phyloP scores from a whole-genome alignment of 2,113 vertebrate species.

The Menura novaehollandiae region DNA sequence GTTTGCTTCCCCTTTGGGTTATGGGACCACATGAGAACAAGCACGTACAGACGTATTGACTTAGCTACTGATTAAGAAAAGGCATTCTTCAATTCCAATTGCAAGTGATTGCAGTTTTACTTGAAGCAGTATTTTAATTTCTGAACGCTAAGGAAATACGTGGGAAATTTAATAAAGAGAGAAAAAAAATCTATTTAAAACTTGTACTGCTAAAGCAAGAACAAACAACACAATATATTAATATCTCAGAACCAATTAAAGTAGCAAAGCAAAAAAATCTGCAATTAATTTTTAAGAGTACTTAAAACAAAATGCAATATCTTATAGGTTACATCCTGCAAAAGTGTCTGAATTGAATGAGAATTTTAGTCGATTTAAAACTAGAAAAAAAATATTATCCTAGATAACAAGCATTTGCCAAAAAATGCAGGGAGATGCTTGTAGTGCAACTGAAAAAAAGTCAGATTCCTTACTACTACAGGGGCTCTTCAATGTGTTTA shows the following conservation, averaged over 20 bases:
- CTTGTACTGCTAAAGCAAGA: neutral
- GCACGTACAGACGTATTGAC: slow-evolving; percentile 39
- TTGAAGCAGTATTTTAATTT: neutral
- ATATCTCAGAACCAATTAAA: neutral
- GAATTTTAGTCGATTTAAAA: neutral
- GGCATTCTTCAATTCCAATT: neutral
- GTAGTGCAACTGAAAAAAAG: neutral
- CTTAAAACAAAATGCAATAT: neutral
- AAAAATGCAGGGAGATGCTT: neutral
- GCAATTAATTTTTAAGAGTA: neutral
- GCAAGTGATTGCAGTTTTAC: neutral
- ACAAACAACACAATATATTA: neutral
- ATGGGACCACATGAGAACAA: slow-evolving; percentile 41
- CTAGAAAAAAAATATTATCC: neutral
- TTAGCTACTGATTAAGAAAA: slow-evolving; percentile 26
- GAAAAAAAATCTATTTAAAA: neutral
- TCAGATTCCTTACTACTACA: neutral
- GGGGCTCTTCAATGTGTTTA: neutral
- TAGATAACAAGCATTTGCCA: neutral
- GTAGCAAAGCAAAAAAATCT: neutral
- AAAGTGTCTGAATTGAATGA: neutral
- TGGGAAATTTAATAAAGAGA: neutral
- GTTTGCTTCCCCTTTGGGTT: slow-evolving; percentile 63
- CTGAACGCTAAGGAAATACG: neutral
- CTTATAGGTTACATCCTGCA: neutral